Evolutionary conservation across 2,113 vertebrate species (phyloP).

Genomic region (Forbesichthys papilliferus): DNA sequence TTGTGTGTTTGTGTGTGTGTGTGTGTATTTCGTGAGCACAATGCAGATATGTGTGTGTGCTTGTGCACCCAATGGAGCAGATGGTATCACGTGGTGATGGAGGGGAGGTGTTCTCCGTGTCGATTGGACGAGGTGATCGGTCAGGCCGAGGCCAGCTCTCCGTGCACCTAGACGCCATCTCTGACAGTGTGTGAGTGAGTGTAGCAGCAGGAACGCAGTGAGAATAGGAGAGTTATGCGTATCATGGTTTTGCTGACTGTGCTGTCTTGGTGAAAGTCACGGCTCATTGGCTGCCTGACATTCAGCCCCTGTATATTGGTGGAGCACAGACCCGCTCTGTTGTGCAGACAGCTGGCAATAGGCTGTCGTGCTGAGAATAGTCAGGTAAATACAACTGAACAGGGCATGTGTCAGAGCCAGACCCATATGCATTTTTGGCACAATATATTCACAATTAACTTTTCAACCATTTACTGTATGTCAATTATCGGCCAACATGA

Average conservation of each 20-base stretch:
- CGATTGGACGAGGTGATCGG: conserved; percentile 46
- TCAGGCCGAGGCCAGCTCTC: conserved; percentile 45
- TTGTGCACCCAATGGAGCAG: conserved; percentile 34
- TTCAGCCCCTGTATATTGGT: conserved; percentile 50
- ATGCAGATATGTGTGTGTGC: neutral
- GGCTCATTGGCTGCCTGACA: conserved; percentile 63
- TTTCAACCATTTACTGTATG: no score
- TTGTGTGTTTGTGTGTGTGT: no score
- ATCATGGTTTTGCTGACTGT: conserved; percentile 55
- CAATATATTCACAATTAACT: no score
- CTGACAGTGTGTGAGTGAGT: conserved; percentile 5
- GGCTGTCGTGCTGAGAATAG: neutral
- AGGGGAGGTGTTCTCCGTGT: conserved; percentile 28
- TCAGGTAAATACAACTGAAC: neutral
- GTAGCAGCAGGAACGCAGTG: conserved; percentile 7
- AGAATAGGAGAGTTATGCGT: conserved; percentile 43
- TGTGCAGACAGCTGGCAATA: conserved; percentile 12
- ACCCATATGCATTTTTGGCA: neutral
- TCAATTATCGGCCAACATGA: no score
- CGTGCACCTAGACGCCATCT: conserved; percentile 32
- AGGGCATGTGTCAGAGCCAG: neutral
- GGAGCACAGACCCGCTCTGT: conserved; percentile 15
- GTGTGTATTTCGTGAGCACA: no score
- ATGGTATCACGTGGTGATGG: conserved; percentile 48
- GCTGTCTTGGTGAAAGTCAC: conserved; percentile 59